Base-by-base conservation (phyloP, 2,888 invertebrate species). In the Crocallis elinguaria region DNA sequence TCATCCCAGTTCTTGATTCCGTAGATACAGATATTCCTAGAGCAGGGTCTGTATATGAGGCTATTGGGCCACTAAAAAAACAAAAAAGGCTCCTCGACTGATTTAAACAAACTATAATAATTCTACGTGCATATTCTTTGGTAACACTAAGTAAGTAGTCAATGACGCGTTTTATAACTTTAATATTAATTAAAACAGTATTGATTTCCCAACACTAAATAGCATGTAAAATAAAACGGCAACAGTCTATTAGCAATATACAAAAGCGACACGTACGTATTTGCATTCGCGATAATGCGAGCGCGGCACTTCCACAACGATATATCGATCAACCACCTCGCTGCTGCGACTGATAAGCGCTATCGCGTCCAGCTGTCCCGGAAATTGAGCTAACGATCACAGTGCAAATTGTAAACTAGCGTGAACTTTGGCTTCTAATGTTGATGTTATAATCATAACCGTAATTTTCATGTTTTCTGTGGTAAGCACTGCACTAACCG, bases 301-400 rank as follows among this genome's bases (percentile, higher is more conserved):
- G 50, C 61, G 50, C 38, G 67, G 71, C 71, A 76, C 73, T 76
- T 75, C 71, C 72, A 76, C 76, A 76, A 64, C 75, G 72, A 83
- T 84, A 75, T 81, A 82, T 85, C 84, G 86, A 86, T 85, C 84
- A 86, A 84, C 83, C 83, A 84, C 81, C 79, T 79, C 80, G 71
- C 66, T 66, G 71, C 67, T 66, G 67, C 64, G 62, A 56, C 60
- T 77, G 88, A 88, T 88, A 88, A 81, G 68, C 64, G 72, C 62
- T 87, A 87, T 88, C 86, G 53, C 70, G 73, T 67, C 73, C 82
- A 80, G 76, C 77, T 80, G 83, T 78, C 82, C 85, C 86, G 87
- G 87, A 86, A 86, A 79, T 69, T 68, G 67, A 36, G 49, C 25
- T 29, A 36, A 35, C 25, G 36, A 42, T 35, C 49, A 49, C 49